These are phyloP conservation scores for Drosophila acutilabella DNA, from an alignment of 2,888 invertebrate species.

Conservation along the genomic window DNA sequence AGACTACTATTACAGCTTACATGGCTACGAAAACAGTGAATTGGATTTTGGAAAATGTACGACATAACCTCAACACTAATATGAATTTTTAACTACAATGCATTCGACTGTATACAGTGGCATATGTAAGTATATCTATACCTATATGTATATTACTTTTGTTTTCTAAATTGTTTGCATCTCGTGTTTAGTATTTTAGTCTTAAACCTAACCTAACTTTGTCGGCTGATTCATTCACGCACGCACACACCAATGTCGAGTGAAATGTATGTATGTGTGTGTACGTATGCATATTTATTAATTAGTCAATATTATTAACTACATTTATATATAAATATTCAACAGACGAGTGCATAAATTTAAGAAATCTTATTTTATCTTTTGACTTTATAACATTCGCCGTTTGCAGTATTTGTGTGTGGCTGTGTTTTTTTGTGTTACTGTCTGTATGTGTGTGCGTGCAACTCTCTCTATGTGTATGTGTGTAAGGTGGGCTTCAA, in stretches of 20 bases:
- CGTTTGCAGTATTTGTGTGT: slow-evolving; percentile 22
- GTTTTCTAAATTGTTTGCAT: slow-evolving; percentile 32
- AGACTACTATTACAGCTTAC: slow-evolving; percentile 55
- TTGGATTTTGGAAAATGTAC: slow-evolving; percentile 72
- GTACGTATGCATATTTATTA: slow-evolving; percentile 53
- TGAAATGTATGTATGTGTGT: slow-evolving; percentile 6
- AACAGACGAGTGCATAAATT: slow-evolving; percentile 78
- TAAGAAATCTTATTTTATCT: slow-evolving; percentile 59
- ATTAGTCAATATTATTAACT: slow-evolving; percentile 71
- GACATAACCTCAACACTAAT: slow-evolving; percentile 74
- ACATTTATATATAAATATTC: slow-evolving; percentile 70
- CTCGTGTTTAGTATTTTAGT: slow-evolving; percentile 22
- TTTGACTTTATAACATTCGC: slow-evolving; percentile 42
- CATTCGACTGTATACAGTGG: slow-evolving; percentile 16
- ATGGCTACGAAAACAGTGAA: slow-evolving; percentile 67
- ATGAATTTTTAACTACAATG: slow-evolving; percentile 50
- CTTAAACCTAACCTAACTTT: slow-evolving; percentile 50
- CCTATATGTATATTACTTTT: slow-evolving; percentile 18
- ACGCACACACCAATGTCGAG: slow-evolving; percentile 28
- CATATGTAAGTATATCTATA: slow-evolving; percentile 20
- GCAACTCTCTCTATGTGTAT: slow-evolving; percentile 20
- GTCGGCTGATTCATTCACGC: slow-evolving; percentile 26
- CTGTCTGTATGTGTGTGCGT: slow-evolving; percentile 15
- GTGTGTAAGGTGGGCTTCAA: slow-evolving; percentile 65
- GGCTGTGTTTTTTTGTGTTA: neutral